These are phyloP conservation scores for Luehdorfia chinensis DNA, from an alignment of 1,140 invertebrate genomes.

Conservation along the genomic window DNA sequence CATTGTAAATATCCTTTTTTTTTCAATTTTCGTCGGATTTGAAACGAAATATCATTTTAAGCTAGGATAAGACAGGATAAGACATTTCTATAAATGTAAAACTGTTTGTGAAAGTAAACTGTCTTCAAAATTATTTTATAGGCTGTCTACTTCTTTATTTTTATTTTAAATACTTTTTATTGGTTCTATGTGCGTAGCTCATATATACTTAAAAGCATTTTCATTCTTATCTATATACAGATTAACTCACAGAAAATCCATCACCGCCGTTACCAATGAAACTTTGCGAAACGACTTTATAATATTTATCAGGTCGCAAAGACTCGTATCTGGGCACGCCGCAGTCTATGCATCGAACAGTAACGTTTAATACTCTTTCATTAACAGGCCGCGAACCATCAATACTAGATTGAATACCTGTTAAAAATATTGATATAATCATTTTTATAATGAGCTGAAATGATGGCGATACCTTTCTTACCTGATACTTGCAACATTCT, in stretches of 20 bases:
- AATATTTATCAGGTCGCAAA: slow-evolving; percentile 73
- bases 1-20: too few relatives aligned
- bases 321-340: slow-evolving; percentile 80
- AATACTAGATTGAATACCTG: slow-evolving; percentile 68
- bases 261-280: slow-evolving; percentile 84
- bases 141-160: too few relatives aligned
- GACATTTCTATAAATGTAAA: too few relatives aligned
- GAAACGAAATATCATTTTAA: too few relatives aligned
- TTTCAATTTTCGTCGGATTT: too few relatives aligned
- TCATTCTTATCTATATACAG: too few relatives aligned
- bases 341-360: slow-evolving; percentile 81
- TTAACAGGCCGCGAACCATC: slow-evolving; percentile 76
- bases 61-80: too few relatives aligned
- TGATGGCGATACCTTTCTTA: slow-evolving; percentile 26
- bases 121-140: too few relatives aligned
- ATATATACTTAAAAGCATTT: too few relatives aligned
- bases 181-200: too few relatives aligned
- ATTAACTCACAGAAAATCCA: slow-evolving; percentile 72
- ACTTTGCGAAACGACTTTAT: slow-evolving; percentile 78
- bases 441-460: neutral
- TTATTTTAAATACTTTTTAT: too few relatives aligned
- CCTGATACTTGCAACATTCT: slow-evolving; percentile 80
- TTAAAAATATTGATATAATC: slow-evolving; percentile 9
- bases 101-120: too few relatives aligned
- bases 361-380: slow-evolving; percentile 76